Evolutionary conservation across 2,113 vertebrate species (phyloP), one percentile per base, ranked within the genome.

Genomic region (Condylura cristata): DNA sequence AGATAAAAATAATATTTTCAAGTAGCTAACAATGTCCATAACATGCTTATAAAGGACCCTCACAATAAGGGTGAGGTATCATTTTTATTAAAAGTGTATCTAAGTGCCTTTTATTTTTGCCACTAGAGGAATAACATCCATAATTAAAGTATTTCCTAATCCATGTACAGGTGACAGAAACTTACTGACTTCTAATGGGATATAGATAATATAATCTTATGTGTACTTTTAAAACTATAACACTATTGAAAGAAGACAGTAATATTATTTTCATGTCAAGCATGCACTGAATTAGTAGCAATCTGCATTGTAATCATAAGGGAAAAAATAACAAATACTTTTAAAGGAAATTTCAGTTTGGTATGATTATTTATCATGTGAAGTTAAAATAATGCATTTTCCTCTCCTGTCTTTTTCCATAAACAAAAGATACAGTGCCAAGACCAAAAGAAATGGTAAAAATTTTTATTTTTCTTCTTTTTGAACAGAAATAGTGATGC

Each of bases 381-480:
- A 96, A 94, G 78, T 93, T 95, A 95, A 97, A 96, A 92, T 93
- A 90, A 97, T 96, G 91, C 82, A 86, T 93, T 96, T 96, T 78
- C 88, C 68, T 93, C 88, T 82, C 90, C 82, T 97, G 58, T 89
- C 79, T 97, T 96, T 97, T 97, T 96, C 96, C 97, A 92, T 96
- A 97, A 97, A 97, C 97, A 97, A 95, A 95, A 74, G 65, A 26
- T 32, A 83, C 87, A 83, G 82, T 95, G 94, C 88, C 96, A 96
- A 97, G 95, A 89, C 66, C 60, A 90, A 96, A 93, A 96, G 72
- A 97, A 96, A 97, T 79, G 70, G 89, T 95, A 95, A 96, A 95
- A 97, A 96, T 93, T 96, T 96, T 86, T 96, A 96, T 97, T 95
- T 97, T 96, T 95, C 51, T 95, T 95, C 78, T 92, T 96, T 96